These are phyloP conservation scores for Promerops cafer DNA, from an alignment of 2,113 vertebrate species.

Conservation along the genomic window DNA sequence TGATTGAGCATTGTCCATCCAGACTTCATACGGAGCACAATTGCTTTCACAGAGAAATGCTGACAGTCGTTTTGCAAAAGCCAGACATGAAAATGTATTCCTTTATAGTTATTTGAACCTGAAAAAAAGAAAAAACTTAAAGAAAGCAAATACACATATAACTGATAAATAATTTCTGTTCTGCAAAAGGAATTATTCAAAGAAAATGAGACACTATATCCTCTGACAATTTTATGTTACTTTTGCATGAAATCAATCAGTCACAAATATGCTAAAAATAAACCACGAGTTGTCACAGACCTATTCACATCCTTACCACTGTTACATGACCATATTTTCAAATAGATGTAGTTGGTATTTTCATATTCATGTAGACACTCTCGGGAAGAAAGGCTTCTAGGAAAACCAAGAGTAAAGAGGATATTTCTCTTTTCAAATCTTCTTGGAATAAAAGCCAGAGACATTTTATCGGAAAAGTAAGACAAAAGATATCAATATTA, in stretches of 20 bases:
- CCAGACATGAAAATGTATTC: background rate
- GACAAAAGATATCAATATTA: background rate
- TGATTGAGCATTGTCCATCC: background rate
- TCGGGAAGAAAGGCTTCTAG: background rate
- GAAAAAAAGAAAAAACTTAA: background rate
- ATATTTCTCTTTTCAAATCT: background rate
- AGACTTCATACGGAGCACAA: background rate
- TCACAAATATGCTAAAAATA: background rate
- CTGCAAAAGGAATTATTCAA: background rate
- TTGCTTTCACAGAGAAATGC: background rate
- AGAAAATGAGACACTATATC: background rate
- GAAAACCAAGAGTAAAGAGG: background rate
- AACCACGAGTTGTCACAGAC: background rate
- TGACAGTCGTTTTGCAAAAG: background rate
- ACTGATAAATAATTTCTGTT: background rate
- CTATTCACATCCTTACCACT: background rate
- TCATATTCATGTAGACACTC: background rate
- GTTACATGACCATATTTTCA: background rate
- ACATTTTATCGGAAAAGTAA: background rate
- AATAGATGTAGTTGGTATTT: background rate
- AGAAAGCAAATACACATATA: background rate
- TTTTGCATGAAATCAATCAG: background rate
- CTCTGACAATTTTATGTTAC: background rate
- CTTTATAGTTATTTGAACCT: background rate
- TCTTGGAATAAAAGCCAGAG: background rate